A percentile compares a stretch with the other conserved stretches of the same genome.
These are phyloP conservation scores for Bursaphelenchus okinawaensis DNA, from an alignment of 2,888 invertebrate genomes.

Conservation along the genomic window DNA sequence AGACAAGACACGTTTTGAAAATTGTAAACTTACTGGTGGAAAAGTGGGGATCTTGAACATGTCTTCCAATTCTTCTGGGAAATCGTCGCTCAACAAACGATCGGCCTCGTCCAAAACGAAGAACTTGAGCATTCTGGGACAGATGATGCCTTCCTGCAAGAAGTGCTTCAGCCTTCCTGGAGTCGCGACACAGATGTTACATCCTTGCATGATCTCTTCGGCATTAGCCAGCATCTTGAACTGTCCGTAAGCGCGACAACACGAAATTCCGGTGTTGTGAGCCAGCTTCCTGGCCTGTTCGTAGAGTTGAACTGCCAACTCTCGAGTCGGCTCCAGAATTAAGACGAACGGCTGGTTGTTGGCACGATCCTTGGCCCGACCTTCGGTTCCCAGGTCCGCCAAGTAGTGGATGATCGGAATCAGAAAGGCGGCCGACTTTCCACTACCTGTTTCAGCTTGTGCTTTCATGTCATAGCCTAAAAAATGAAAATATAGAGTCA, in stretches of 20 bases:
- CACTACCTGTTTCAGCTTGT: constrained; percentile 95
- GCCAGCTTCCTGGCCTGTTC: constrained; percentile 32
- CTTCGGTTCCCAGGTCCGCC: neutral
- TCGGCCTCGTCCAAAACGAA: constrained; percentile 79
- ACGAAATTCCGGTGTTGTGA: constrained; percentile 19
- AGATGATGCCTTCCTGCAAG: constrained; percentile 7
- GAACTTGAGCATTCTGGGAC: constrained; percentile 58
- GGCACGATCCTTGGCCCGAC: constrained; percentile 5
- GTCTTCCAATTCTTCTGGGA: constrained; percentile 25
- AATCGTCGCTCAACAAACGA: constrained; percentile 70
- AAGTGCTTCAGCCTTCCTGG: constrained; percentile 28
- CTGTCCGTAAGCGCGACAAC: constrained; percentile 35
- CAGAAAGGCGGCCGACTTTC: constrained; percentile 91
- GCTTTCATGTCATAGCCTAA: constrained; percentile 79
- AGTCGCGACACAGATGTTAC: constrained; percentile 64
- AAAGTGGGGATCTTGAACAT: constrained; percentile 11
- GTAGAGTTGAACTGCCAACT: constrained; percentile 75
- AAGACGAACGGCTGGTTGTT: constrained; percentile 65
- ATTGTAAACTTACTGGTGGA: constrained; percentile 22
- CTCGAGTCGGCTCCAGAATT: constrained; percentile 83
- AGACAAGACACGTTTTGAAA: neutral
- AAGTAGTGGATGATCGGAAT: constrained; percentile 74
- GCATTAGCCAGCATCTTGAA: constrained; percentile 18
- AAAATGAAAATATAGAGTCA: neutral
- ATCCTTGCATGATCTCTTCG: constrained; percentile 60